These are phyloP conservation scores for Bombyx mandarina DNA, from an alignment of 1,140 invertebrate species.

Conservation along the genomic window DNA sequence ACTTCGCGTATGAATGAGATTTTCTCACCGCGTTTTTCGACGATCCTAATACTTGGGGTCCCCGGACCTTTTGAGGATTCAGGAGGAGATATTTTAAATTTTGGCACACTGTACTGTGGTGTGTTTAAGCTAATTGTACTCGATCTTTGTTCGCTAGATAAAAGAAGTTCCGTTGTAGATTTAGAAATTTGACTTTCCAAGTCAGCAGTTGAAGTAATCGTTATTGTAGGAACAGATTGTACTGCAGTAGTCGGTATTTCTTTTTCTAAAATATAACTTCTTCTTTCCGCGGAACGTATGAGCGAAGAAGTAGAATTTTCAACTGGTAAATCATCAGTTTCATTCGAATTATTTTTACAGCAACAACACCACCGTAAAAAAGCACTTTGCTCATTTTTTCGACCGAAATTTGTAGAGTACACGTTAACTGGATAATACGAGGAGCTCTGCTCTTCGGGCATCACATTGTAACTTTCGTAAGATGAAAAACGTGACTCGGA, in stretches of 20 bases:
- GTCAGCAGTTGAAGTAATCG: slow-evolving; percentile 18
- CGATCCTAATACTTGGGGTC: slow-evolving; percentile 32
- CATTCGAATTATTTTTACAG: slow-evolving; percentile 22
- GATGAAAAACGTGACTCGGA: slow-evolving; percentile 30
- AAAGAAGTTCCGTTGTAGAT: slow-evolving; percentile 34
- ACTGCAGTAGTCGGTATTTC: slow-evolving; percentile 13
- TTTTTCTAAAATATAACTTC: slow-evolving; percentile 41
- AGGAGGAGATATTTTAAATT: slow-evolving; percentile 11
- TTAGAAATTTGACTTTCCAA: slow-evolving; percentile 33
- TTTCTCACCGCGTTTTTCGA: slow-evolving; percentile 56
- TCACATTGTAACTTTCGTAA: slow-evolving; percentile 26
- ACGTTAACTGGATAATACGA: slow-evolving; percentile 41
- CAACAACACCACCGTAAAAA: slow-evolving; percentile 27
- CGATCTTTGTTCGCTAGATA: slow-evolving; percentile 28
- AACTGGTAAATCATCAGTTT: slow-evolving; percentile 25
- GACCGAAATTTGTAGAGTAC: slow-evolving; percentile 26
- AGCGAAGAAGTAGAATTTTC: slow-evolving; percentile 43
- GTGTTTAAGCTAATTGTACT: slow-evolving; percentile 23
- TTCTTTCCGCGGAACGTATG: slow-evolving; percentile 28
- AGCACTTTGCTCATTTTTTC: slow-evolving; percentile 11
- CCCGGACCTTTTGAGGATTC: slow-evolving; percentile 21
- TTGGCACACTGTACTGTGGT: slow-evolving; percentile 21
- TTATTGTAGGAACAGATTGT: slow-evolving; percentile 11
- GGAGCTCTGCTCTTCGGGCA: slow-evolving; percentile 14
- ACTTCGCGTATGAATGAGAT: slow-evolving; percentile 52